Percentiles rank a stretch among this genome's conserved stretches.
phyloP scores from a whole-genome alignment of 2,113 vertebrate species.

The Phyllopteryx taeniolatus region DNA sequence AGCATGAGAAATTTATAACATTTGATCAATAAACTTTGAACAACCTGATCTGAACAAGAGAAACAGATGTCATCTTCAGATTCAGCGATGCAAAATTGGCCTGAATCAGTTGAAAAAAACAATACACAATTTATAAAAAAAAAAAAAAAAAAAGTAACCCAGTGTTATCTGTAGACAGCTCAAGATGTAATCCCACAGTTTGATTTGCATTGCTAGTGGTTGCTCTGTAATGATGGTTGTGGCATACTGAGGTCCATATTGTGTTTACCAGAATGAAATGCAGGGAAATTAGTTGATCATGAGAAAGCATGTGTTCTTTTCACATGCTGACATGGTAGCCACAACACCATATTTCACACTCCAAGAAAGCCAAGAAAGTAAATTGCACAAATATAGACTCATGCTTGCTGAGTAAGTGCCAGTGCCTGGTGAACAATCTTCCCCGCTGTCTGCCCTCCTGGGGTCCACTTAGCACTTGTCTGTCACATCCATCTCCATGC shows the following conservation, averaged over 20 bases:
- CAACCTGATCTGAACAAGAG: too few species aligned
- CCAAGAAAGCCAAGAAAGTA: constrained; percentile 11
- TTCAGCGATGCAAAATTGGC: too few species aligned
- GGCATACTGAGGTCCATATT: constrained; percentile 5
- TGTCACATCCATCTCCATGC: constrained; percentile 10
- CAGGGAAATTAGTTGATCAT: neutral
- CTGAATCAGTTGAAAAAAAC: too few species aligned
- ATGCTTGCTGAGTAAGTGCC: neutral
- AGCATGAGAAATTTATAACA: too few species aligned
- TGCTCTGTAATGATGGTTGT: neutral
- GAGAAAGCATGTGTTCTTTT: constrained; percentile 4
- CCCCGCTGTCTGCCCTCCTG: constrained; percentile 5
- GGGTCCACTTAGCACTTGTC: constrained; percentile 17
- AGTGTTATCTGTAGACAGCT: neutral
- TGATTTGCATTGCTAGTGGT: neutral
- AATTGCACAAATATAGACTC: constrained; percentile 3
- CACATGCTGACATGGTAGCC: constrained; percentile 18
- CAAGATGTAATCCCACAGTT: neutral
- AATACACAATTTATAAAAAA: too few species aligned
- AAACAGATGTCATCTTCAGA: too few species aligned
- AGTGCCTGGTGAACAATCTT: neutral
- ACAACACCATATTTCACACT: constrained; percentile 26
- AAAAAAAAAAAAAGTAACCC: too few species aligned
- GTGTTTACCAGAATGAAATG: constrained; percentile 9
- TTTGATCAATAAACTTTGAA: too few species aligned